Evolutionary conservation across 2,797 vertebrate genomes (phyloP).

Genomic region (Pantherophis vulpinus): DNA sequence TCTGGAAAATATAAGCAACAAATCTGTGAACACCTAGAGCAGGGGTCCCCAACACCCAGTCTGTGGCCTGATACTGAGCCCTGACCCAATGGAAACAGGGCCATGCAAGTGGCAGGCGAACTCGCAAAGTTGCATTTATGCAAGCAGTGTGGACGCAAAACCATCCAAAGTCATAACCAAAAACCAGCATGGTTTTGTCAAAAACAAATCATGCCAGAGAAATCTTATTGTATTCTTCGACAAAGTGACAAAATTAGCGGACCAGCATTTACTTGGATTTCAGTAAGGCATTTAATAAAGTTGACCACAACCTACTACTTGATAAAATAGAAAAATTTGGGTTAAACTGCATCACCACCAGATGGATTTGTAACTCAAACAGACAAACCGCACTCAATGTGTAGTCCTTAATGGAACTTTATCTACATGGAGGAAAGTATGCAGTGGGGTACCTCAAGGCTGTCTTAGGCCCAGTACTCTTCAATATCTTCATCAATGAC

Average conservation of each 20-base stretch:
- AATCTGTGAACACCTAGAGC: background rate
- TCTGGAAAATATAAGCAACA: background rate
- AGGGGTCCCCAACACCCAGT: background rate
- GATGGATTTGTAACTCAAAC: background rate
- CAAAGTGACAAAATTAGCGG: background rate
- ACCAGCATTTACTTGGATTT: background rate
- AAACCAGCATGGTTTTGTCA: background rate
- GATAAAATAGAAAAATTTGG: background rate
- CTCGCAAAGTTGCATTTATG: background rate
- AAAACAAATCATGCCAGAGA: background rate
- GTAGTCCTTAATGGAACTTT: background rate
- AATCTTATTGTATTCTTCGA: background rate
- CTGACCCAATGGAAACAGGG: background rate
- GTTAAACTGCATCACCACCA: too few relatives aligned
- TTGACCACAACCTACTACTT: background rate
- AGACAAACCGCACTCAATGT: background rate
- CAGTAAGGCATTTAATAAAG: background rate
- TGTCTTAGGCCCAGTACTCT: background rate
- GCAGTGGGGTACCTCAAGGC: background rate
- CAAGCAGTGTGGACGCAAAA: background rate
- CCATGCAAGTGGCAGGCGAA: background rate
- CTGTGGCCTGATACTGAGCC: background rate
- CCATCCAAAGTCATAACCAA: background rate
- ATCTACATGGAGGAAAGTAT: background rate
- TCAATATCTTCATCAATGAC: too few relatives aligned